These are phyloP conservation scores for Eupeodes luniger DNA, from an alignment of 2,888 invertebrate species.

Conservation along the genomic window DNA sequence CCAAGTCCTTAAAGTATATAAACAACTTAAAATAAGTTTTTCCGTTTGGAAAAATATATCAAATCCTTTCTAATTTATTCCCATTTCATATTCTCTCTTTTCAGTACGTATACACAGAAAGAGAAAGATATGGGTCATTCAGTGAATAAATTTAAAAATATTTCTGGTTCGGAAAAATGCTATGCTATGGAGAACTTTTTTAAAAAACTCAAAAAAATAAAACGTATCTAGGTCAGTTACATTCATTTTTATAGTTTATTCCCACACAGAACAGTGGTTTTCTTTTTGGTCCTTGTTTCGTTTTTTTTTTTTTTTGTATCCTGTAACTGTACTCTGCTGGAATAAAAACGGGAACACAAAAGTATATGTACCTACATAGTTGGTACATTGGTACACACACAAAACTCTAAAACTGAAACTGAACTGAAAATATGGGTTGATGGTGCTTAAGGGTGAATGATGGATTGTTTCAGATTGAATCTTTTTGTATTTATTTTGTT, in stretches of 20 bases:
- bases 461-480: constrained; percentile 23
- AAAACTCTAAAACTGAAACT: neutral
- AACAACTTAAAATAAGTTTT: neutral
- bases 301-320: neutral
- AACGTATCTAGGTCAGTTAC: constrained; percentile 24
- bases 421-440: constrained; percentile 11
- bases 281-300: neutral
- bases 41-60: neutral
- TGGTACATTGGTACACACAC: too few species aligned
- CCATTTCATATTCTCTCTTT: neutral
- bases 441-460: constrained; percentile 21
- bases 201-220: too few species aligned
- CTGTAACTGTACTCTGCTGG: neutral
- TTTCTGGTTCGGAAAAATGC: neutral
- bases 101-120: too few species aligned
- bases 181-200: neutral
- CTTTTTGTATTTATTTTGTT: neutral
- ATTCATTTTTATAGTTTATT: constrained; percentile 11
- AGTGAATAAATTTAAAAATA: neutral
- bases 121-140: constrained; percentile 1
- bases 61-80: neutral
- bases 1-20: neutral
- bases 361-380: neutral
- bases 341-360: constrained; percentile 1
- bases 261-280: neutral